phyloP scores from a whole-genome alignment of 2,888 invertebrate species.

The Tillus elongatus region DNA sequence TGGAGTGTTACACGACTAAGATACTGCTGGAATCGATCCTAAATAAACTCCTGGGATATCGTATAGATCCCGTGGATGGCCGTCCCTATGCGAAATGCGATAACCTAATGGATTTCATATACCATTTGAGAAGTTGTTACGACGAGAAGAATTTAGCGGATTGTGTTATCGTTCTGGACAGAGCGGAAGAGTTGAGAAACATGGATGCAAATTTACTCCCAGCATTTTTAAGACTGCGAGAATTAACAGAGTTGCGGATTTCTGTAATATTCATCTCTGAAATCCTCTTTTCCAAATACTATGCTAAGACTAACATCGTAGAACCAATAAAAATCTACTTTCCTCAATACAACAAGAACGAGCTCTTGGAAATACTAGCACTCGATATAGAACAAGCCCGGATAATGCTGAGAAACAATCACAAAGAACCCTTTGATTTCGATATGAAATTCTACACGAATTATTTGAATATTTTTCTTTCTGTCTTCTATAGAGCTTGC shows the following conservation, averaged over 20 bases:
- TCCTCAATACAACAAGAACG: slow-evolving; percentile 71
- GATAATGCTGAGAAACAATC: slow-evolving; percentile 24
- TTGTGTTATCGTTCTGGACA: slow-evolving; percentile 65
- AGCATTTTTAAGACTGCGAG: slow-evolving; percentile 61
- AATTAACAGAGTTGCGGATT: slow-evolving; percentile 61
- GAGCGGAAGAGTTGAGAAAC: slow-evolving; percentile 67
- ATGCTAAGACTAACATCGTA: slow-evolving; percentile 56
- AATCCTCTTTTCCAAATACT: slow-evolving; percentile 72
- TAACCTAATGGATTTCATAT: slow-evolving; percentile 57
- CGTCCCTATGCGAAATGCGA: slow-evolving; percentile 52
- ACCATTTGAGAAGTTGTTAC: slow-evolving; percentile 30
- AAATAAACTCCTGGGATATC: slow-evolving; percentile 45
- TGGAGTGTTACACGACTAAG: slow-evolving; percentile 70
- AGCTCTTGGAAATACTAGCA: slow-evolving; percentile 47
- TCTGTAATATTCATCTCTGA: slow-evolving; percentile 70
- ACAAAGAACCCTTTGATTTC: slow-evolving; percentile 24
- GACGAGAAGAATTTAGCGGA: slow-evolving; percentile 40
- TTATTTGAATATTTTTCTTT: slow-evolving; percentile 73
- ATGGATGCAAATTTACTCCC: slow-evolving; percentile 67
- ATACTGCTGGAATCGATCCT: slow-evolving; percentile 70
- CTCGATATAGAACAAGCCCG: slow-evolving; percentile 36
- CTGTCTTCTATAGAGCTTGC: slow-evolving; percentile 76
- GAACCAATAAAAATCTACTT: slow-evolving; percentile 69
- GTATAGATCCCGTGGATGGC: slow-evolving; percentile 38
- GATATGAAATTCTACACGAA: slow-evolving; percentile 54